phyloP scores from a whole-genome alignment of 30 jellyfish, hydroid and myxozoan genomes.

The Pseudorhiza aurosa region DNA sequence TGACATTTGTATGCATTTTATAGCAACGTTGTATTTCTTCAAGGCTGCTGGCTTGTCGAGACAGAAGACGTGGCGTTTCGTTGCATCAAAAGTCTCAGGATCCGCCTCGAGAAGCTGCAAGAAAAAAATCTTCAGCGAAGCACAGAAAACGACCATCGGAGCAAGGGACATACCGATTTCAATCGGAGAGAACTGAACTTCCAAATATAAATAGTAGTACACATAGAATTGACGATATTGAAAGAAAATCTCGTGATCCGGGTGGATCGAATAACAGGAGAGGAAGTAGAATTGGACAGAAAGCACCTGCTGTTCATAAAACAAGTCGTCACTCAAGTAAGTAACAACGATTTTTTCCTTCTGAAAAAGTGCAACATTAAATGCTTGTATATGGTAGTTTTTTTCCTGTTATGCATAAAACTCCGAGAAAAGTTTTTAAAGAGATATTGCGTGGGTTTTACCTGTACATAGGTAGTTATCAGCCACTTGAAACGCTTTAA shows the following conservation, averaged over 20 bases:
- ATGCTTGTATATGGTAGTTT: too few species aligned
- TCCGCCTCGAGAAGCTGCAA: neutral
- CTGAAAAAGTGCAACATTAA: too few species aligned
- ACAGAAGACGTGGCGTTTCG: conserved; percentile 24
- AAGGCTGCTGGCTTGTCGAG: conserved; percentile 47
- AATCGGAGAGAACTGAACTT: neutral
- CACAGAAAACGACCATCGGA: neutral
- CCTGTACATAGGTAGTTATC: too few species aligned
- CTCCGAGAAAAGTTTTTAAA: too few species aligned
- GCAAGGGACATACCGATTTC: neutral
- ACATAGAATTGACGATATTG: neutral
- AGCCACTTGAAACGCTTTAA: too few species aligned
- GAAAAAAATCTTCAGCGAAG: conserved; percentile 8
- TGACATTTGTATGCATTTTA: too few species aligned
- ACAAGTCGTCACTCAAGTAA: conserved; percentile 14
- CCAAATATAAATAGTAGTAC: conserved; percentile 6
- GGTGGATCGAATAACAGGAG: conserved; percentile 3
- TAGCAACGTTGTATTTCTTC: too few species aligned
- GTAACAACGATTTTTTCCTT: too few species aligned
- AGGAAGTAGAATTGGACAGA: conserved; percentile 24
- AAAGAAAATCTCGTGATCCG: conserved; percentile 5
- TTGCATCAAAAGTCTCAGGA: conserved; percentile 26
- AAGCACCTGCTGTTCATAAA: conserved; percentile 8
- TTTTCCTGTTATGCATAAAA: too few species aligned
- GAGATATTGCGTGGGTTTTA: too few species aligned